Base-by-base conservation (phyloP, 2,797 vertebrate genomes). In the Amniataba percoides region DNA sequence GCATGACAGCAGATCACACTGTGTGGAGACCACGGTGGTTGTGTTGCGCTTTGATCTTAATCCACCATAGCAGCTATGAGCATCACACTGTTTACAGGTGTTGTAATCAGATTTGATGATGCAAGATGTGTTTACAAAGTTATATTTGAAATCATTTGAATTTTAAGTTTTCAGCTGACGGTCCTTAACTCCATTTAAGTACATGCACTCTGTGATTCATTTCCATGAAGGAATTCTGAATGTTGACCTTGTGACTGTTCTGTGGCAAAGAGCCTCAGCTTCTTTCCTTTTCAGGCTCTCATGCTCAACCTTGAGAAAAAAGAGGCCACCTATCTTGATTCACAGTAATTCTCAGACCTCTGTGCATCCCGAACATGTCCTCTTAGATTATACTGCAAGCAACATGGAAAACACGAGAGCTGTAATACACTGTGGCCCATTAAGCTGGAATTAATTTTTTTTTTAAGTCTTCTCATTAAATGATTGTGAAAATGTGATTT, bases 101-200 rank as follows among this genome's bases (percentile, higher is more conserved):
- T 39, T 61, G 10, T 19, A 55, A 74, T 74, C 55, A 65, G 46
- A 71, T 71, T 81, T 78, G 72, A 76, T 65, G 18, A 51, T 23
- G 25, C 25, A 14, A 36, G 46, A 39, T 7, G 19, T 60, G 13
- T 75, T 59, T 68, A 12, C 40, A 40, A 40, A 56, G 19, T 8
- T 46, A 27, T 18, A 7, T 52, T 56, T 53, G 15, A n/a, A 63
- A 56, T 74, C 39, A 34, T 3, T 31, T 31, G 27, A 31, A 19
- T 69, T 63, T 70, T 7, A 46, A 13, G 18, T n/a, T 67, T 45
- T 48, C 12, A 23, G 71, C 23, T 57, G 27, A 55, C 36, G 27
- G 34, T 56, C 46, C 36, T 31, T 1, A 27, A 77, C 23, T n/a
- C 15, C 9, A 57, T 8, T 43, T 1, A 31, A 34, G 10, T 31